Conservation (phyloP, 1,140 invertebrate species). For the Micrasema minimum region DNA sequence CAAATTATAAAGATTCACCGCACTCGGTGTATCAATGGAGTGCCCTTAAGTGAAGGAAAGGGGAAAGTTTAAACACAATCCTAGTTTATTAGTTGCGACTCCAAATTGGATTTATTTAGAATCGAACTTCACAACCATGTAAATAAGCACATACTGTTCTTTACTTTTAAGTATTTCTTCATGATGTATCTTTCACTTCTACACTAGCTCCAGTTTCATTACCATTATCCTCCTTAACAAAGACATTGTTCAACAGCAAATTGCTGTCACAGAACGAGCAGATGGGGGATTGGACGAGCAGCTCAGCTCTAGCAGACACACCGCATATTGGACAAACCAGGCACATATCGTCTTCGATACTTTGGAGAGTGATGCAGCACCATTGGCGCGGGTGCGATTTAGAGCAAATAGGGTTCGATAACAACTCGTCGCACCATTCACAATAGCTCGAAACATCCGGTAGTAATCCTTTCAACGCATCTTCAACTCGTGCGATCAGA, state of each 20-base stretch:
- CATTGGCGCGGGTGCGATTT: slow-evolving; percentile 22
- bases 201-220: not conserved
- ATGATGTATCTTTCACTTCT: not conserved
- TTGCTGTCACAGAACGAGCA: slow-evolving; percentile 35
- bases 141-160: not conserved
- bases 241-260: not conserved
- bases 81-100: not conserved
- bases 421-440: slow-evolving; percentile 31
- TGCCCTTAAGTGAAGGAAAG: not conserved
- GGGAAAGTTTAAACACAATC: not conserved
- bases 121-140: not conserved
- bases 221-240: not conserved
- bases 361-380: slow-evolving; percentile 29
- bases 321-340: slow-evolving; percentile 23
- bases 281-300: not conserved
- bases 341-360: not conserved
- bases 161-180: not conserved
- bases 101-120: too few species aligned
- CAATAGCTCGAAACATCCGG: not conserved
- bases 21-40: too few species aligned
- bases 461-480: slow-evolving; percentile 9
- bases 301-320: not conserved
- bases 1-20: too few species aligned
- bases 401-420: slow-evolving; percentile 6
- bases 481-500: not conserved